A percentile compares a stretch with the other conserved stretches of the same genome.
These are phyloP conservation scores for Conops quadrifasciatus DNA, from an alignment of 2,888 invertebrate genomes.

Conservation along the genomic window DNA sequence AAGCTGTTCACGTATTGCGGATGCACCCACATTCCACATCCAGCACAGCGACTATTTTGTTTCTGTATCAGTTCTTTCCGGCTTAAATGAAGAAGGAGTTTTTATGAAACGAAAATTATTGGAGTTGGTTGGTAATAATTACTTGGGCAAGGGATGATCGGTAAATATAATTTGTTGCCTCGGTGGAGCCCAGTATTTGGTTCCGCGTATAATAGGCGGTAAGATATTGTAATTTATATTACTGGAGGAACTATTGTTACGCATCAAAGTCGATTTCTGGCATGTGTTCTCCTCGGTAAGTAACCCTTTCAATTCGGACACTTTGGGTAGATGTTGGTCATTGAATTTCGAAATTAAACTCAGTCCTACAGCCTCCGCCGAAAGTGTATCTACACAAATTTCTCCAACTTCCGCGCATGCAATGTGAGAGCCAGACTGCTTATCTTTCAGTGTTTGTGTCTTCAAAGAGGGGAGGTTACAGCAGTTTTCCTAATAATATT, in stretches of 20 bases:
- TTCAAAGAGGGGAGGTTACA: neutral
- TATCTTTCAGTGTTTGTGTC: neutral
- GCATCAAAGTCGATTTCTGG: constrained; percentile 79
- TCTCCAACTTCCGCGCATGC: constrained; percentile 57
- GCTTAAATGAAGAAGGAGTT: constrained; percentile 62
- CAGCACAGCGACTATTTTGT: constrained; percentile 83
- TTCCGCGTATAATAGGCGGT: constrained; percentile 73
- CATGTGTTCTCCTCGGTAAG: constrained; percentile 81
- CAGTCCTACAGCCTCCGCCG: constrained; percentile 82
- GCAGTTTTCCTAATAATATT: neutral
- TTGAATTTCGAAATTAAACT: constrained; percentile 79
- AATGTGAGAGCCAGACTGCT: constrained; percentile 45
- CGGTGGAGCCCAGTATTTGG: constrained; percentile 85
- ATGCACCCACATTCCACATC: constrained; percentile 84
- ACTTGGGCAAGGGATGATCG: constrained; percentile 75
- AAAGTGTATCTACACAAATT: constrained; percentile 67
- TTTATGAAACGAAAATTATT: neutral
- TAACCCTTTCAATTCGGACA: constrained; percentile 82
- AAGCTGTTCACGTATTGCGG: constrained; percentile 76
- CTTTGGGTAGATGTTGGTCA: constrained; percentile 78
- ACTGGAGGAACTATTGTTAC: constrained; percentile 71
- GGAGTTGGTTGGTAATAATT: constrained; percentile 45
- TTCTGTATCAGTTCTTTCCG: constrained; percentile 72
- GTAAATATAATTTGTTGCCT: constrained; percentile 85
- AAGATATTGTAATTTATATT: constrained; percentile 64